These are phyloP conservation scores for Petrocephalus zakoni DNA, from an alignment of 2,113 vertebrate genomes.

Conservation along the genomic window DNA sequence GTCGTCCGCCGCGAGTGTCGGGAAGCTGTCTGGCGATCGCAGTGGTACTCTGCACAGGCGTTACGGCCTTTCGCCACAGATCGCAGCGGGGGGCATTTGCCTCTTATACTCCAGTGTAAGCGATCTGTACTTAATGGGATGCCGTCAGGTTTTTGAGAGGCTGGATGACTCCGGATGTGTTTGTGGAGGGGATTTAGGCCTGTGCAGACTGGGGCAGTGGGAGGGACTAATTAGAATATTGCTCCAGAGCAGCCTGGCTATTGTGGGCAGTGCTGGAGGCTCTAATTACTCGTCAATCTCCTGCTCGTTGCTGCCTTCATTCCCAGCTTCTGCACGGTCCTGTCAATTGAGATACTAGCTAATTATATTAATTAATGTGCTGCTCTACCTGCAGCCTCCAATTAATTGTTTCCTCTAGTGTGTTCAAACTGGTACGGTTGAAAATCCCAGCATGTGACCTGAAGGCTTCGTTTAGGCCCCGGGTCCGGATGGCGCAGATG, in stretches of 20 bases:
- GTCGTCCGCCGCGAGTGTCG: background rate
- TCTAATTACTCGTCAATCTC: slow-evolving; percentile 34
- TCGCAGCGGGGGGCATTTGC: no score
- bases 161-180: slow-evolving; percentile 5
- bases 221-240: slow-evolving; percentile 35
- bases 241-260: slow-evolving; percentile 30
- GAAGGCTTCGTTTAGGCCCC: background rate
- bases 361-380: slow-evolving; percentile 1
- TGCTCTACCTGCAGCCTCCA: background rate
- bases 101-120: no score
- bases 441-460: background rate
- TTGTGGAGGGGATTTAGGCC: background rate
- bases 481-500: background rate
- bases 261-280: slow-evolving; percentile 39
- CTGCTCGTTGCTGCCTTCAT: slow-evolving; percentile 17
- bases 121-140: background rate
- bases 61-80: background rate
- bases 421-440: background rate
- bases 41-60: background rate
- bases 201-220: slow-evolving; percentile 10
- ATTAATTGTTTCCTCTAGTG: background rate
- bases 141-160: background rate
- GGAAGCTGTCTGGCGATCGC: background rate
- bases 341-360: background rate
- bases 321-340: background rate